Percentiles rank a stretch among this genome's conserved stretches.
These are phyloP conservation scores for Sternarchorhynchus goeldii DNA, from an alignment of 2,797 vertebrate genomes.

Conservation along the genomic window DNA sequence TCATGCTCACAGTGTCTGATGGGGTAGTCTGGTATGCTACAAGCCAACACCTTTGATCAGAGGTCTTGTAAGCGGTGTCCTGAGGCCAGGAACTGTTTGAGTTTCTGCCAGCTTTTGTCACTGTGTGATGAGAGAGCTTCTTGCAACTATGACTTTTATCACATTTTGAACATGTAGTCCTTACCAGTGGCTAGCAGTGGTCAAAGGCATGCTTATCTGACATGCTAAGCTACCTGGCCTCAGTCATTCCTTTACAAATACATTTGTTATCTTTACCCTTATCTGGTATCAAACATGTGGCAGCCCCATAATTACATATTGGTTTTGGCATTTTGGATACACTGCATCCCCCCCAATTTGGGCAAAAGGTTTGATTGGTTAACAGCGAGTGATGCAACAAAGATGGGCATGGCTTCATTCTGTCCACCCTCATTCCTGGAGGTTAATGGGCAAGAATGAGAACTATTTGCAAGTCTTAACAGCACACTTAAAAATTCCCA, in stretches of 20 bases:
- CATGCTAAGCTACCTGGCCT: background rate
- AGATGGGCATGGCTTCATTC: conserved; percentile 50
- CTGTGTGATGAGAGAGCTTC: background rate
- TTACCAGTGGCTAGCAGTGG: background rate
- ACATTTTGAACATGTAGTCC: background rate
- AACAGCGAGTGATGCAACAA: conserved; percentile 45
- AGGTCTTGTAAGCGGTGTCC: too few species aligned
- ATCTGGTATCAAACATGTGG: too few species aligned
- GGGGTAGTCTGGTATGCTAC: background rate
- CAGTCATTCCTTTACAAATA: too few species aligned
- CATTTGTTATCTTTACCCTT: too few species aligned
- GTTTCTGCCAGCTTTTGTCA: background rate
- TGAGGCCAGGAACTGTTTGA: background rate
- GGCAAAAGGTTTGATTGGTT: conserved; percentile 25
- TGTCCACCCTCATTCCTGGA: conserved; percentile 57
- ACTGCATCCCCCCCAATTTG: background rate
- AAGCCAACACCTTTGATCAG: too few species aligned
- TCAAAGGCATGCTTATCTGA: background rate
- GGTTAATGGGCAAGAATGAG: conserved; percentile 77
- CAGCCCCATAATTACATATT: too few species aligned
- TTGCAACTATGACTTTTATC: background rate
- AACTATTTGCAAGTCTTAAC: conserved; percentile 75
- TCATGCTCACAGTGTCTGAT: background rate
- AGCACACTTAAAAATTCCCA: conserved; percentile 69
- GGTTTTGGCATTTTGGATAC: conserved; percentile 8